Percentiles rank a stretch among this genome's conserved stretches.
Conservation (phyloP, 2,888 invertebrate species). For the Apeira syringaria region DNA sequence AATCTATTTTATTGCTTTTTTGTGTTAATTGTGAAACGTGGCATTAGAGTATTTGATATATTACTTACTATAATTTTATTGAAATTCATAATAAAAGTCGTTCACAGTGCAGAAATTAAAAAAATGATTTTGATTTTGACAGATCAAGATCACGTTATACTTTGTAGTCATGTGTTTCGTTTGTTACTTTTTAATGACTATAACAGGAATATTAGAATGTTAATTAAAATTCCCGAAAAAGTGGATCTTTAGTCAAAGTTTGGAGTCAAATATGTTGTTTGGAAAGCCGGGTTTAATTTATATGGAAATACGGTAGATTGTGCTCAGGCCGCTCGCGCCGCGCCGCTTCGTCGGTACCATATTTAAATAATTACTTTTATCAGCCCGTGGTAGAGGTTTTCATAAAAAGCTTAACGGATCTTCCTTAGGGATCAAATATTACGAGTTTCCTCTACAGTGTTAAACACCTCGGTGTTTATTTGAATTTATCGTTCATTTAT, state of each 20-base stretch:
- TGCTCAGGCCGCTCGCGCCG: constrained; percentile 28
- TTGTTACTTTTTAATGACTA: no score
- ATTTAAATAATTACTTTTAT: constrained; percentile 48
- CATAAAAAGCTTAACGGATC: constrained; percentile 28
- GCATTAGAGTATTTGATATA: no score
- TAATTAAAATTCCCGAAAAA: constrained; percentile 30
- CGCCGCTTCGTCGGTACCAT: constrained; percentile 39
- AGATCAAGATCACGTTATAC: no score
- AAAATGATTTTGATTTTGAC: no score
- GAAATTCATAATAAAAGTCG: no score
- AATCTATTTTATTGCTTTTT: no score
- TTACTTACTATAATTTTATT: no score
- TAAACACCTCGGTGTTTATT: constrained; percentile 18
- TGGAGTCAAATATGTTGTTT: constrained; percentile 63
- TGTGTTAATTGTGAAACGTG: no score
- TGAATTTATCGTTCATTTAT: constrained; percentile 11
- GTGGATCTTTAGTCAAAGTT: constrained; percentile 36
- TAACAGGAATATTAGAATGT: no score
- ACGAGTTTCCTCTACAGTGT: constrained; percentile 2
- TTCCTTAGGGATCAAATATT: constrained; percentile 19
- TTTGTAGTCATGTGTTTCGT: no score
- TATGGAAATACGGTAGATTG: constrained; percentile 63
- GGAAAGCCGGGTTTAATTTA: constrained; percentile 66
- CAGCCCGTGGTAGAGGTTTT: constrained; percentile 25
- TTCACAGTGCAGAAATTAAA: no score